phyloP scores from a whole-genome alignment of 2,888 invertebrate genomes.

The Lagria hirta region DNA sequence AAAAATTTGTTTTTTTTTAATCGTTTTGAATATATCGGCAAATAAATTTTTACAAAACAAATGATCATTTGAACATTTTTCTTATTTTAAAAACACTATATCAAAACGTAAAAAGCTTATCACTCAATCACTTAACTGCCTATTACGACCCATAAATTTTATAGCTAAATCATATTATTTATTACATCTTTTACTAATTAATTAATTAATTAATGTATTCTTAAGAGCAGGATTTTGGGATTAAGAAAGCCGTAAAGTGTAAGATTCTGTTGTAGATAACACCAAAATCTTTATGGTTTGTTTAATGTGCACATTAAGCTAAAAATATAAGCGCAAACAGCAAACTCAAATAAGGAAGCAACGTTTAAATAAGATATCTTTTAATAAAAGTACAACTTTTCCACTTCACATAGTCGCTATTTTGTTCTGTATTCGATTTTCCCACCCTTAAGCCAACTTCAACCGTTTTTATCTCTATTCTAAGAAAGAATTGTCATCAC shows the following conservation, averaged over 20 bases:
- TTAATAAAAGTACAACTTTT: conserved; percentile 33
- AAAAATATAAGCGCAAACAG: conserved; percentile 15
- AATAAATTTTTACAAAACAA: too few species aligned
- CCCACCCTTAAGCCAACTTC: conserved; percentile 34
- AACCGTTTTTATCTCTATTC: conserved; percentile 33
- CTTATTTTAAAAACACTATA: too few species aligned
- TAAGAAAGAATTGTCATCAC: conserved; percentile 37
- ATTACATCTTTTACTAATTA: conserved; percentile 10
- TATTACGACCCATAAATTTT: too few species aligned
- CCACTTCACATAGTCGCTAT: conserved; percentile 32
- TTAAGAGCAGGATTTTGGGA: conserved; percentile 12
- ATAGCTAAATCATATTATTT: conserved; percentile 8
- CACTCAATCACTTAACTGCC: too few species aligned
- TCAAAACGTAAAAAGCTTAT: too few species aligned
- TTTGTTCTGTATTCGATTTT: conserved; percentile 35
- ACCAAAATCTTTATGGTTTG: conserved; percentile 19
- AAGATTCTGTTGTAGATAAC: conserved; percentile 15
- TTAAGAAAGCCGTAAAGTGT: conserved; percentile 17
- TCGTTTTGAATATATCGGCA: too few species aligned
- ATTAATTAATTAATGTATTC: conserved; percentile 19
- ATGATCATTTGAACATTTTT: too few species aligned
- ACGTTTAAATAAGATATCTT: conserved; percentile 27
- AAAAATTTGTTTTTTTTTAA: too few species aligned
- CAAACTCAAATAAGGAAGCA: conserved; percentile 17
- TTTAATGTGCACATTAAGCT: conserved; percentile 21